These are phyloP conservation scores for Atethmia centrago DNA, from an alignment of 2,888 invertebrate species.

Conservation along the genomic window DNA sequence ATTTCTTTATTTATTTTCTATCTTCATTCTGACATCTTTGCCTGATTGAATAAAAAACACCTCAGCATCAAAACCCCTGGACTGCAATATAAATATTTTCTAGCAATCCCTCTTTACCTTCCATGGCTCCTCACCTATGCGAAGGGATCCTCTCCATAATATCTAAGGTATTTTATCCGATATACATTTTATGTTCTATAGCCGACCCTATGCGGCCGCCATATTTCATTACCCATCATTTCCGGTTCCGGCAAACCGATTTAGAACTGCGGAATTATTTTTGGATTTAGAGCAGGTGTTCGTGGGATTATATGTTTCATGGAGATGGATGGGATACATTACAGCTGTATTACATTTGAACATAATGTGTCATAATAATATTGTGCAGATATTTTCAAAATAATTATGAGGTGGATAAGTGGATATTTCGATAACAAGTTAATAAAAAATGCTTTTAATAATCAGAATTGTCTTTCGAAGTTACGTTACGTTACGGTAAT, in stretches of 20 bases:
- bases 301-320: conserved; percentile 39
- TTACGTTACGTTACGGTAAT: not conserved
- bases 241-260: conserved; percentile 57
- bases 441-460: too few species aligned
- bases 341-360: not conserved
- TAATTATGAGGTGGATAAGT: not conserved
- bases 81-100: conserved; percentile 32
- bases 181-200: conserved; percentile 61
- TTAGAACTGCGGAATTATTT: conserved; percentile 61
- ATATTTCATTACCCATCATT: conserved; percentile 65
- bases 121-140: conserved; percentile 32
- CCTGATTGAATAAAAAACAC: conserved; percentile 36
- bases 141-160: conserved; percentile 50
- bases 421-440: too few species aligned
- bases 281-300: conserved; percentile 61
- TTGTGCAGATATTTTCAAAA: not conserved
- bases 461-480: not conserved
- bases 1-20: not conserved
- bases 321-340: conserved; percentile 31
- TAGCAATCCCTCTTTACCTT: conserved; percentile 7
- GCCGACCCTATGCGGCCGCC: conserved; percentile 48
- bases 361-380: not conserved
- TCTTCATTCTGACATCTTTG: not conserved
- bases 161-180: conserved; percentile 53
- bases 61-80: not conserved